Base-by-base conservation (phyloP, 2,113 vertebrate genomes). In the Fregetta grallaria region DNA sequence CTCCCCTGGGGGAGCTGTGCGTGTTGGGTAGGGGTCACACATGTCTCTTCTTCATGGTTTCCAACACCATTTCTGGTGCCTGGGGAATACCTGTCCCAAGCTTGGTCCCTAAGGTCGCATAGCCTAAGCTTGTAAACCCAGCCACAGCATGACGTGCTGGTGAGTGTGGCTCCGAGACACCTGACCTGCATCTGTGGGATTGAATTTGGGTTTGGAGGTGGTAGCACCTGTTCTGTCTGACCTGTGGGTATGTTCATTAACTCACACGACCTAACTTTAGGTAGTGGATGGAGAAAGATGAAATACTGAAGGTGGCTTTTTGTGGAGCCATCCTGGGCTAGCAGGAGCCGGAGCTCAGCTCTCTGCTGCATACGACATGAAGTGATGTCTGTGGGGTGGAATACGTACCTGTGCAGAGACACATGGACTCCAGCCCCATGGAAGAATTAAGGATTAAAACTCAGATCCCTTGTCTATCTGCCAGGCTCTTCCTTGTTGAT, bases 281-380 rank as follows among this genome's bases (percentile, higher is more conserved):
- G 20, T 19, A 71, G 36, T 30, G 30, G 11, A 17, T 68, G 36
- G 34, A 56, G 45, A 86, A 66, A 53, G 59, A 36, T 65, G 38
- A 58, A 72, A 59, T 83, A 29, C 13, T 58, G 40, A 29, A 50
- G 23, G 16, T 61, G 30, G 13, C 1, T 88, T 63, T 83, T 25
- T 1, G 0, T 83, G 72, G 36, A 80, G 25, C 53, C 10, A 2
- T 70, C 42, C 15, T 53, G 23, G 18, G 7, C 47, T 79, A 42
- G 42, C 13, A 83, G 47, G 12, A 89, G 19, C 22, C 65, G n/a
- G 34, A 71, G 32, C 19, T 70, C 30, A 58, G 36, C 50, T 89
- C 13, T 56, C 34, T 71, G 55, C n/a, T 42, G 18, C 1, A 1
- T 62, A 30, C 0, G 0, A 5, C 17, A 3, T 7, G 10, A 9